A percentile compares a stretch with the other conserved stretches of the same genome.
Evolutionary conservation across 2,888 invertebrate genomes (phyloP).

Genomic region (Synanthedon tipuliformis): DNA sequence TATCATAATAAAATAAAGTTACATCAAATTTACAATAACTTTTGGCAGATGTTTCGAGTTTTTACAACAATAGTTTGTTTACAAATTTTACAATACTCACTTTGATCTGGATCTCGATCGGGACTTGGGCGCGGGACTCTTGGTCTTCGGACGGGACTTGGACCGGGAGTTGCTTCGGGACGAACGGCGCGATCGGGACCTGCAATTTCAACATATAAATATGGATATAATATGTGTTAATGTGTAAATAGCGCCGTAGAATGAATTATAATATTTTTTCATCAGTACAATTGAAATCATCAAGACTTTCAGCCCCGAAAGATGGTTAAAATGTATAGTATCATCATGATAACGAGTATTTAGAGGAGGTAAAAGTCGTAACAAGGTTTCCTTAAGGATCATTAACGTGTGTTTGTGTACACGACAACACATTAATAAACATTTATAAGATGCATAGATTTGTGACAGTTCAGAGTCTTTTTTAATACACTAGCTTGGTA

Average conservation of each 20-base stretch:
- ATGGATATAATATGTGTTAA: slow-evolving; percentile 5
- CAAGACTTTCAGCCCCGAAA: slow-evolving; percentile 70
- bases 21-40: not conserved
- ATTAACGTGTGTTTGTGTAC: too few species aligned
- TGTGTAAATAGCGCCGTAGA: not conserved
- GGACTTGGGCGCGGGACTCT: slow-evolving; percentile 82
- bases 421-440: too few species aligned
- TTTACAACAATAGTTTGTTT: too few species aligned
- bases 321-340: slow-evolving; percentile 65
- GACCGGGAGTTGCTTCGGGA: slow-evolving; percentile 65
- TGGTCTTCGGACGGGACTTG: slow-evolving; percentile 76
- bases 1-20: not conserved
- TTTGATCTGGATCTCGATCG: slow-evolving; percentile 82
- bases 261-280: not conserved
- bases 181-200: slow-evolving; percentile 45
- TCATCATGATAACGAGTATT: slow-evolving; percentile 35
- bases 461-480: too few species aligned
- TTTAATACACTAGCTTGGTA: too few species aligned
- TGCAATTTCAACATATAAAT: slow-evolving; percentile 3
- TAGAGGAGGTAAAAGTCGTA: too few species aligned
- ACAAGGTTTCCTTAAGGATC: too few species aligned
- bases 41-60: not conserved
- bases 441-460: too few species aligned
- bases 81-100: slow-evolving; percentile 56
- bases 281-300: slow-evolving; percentile 47